Evolutionary conservation across 2,113 vertebrate genomes (phyloP), one percentile per base, ranked within the genome.

Genomic region (Hypomesus transpacificus): DNA sequence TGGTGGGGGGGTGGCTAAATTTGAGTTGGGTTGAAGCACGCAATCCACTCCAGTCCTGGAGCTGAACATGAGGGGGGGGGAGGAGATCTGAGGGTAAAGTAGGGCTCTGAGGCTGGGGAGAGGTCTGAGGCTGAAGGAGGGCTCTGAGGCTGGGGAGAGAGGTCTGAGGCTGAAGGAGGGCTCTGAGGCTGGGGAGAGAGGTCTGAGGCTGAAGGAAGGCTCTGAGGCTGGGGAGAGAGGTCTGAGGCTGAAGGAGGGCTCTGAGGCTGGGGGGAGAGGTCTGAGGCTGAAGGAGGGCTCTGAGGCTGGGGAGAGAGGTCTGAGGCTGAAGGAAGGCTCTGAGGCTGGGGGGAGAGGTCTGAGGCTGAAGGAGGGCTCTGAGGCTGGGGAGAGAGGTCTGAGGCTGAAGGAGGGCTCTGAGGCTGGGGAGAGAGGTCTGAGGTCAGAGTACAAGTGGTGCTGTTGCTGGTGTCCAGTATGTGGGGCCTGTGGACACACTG

Each of bases 381-480:
- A n/a, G 14, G n/a, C 13, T 24, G 14, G 28, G 61, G 61, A 28
- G 26, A 6, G 24, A 34, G 20, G 1, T 18, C 17, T 17, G 14
- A 62, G 22, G 18, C 54, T 5, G 16, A 62, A 26, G 60, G 14
- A 22, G 22, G 14, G 18, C 14, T 16, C 54, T 31, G 51, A 54
- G 14, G 20, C 14, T 26, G 16, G 26, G 62, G 62, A 31, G 28
- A 8, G 26, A 39, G 21, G 9, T 51, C 26, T 24, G 14, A 22
- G 31, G 22, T 34, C 39, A 1, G 54, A 74, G 46, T 60, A 60
- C 39, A 70, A 31, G 70, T 61, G 71, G 51, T 34, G 31, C 31
- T 34, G 4, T 34, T 34, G 31, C 31, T 34, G 31, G 34, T 31
- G 58, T 52, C 34, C 58, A 24, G 17, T 65, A 4, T 65, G 31